Evolutionary conservation across 2,797 vertebrate genomes (phyloP).

Genomic region (Columba guinea): DNA sequence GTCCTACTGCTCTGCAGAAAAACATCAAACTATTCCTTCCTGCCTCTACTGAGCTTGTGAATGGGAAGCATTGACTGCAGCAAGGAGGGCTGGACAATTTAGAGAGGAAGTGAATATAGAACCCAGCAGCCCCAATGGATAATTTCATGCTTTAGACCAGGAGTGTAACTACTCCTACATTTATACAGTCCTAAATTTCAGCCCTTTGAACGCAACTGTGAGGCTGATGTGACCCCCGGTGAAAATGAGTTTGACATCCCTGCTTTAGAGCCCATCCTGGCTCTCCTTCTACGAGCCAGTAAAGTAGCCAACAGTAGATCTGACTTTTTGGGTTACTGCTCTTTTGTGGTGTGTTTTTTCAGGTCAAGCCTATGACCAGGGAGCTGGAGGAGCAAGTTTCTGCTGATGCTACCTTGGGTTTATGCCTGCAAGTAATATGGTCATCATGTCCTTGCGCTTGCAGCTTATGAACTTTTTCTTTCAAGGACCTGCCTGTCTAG

Average conservation of each 20-base stretch:
- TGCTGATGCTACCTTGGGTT: neutral
- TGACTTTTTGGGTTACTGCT: neutral
- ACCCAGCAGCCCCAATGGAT: neutral
- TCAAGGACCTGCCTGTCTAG: neutral
- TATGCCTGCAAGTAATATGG: rapidly evolving
- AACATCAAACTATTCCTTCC: neutral
- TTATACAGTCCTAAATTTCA: no score
- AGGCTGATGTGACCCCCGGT: no score
- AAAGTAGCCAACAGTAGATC: neutral
- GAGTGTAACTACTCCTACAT: no score
- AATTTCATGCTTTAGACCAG: neutral
- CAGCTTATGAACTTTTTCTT: neutral
- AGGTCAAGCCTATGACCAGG: neutral
- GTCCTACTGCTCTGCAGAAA: neutral
- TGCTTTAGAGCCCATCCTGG: neutral
- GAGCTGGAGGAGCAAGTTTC: neutral
- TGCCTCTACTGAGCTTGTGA: neutral
- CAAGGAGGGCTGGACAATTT: neutral
- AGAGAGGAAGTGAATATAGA: neutral
- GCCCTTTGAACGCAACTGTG: no score
- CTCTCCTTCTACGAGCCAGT: neutral
- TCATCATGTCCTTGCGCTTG: neutral
- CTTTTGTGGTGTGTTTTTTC: neutral
- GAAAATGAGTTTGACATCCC: no score
- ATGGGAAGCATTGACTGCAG: neutral